Evolutionary conservation across 2,113 vertebrate genomes (phyloP).

Genomic region (Cavia porcellus): DNA sequence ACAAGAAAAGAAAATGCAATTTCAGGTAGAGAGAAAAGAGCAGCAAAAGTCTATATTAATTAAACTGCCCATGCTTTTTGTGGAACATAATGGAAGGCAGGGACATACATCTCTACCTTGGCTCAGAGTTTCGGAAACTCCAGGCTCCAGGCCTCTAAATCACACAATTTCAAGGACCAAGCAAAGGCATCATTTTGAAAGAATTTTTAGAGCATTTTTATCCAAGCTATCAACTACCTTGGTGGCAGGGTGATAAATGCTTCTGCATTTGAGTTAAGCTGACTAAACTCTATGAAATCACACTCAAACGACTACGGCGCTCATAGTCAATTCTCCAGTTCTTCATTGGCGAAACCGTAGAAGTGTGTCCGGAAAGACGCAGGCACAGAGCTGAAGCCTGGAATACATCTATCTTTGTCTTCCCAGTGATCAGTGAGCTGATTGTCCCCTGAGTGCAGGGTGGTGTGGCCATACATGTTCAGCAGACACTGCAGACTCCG

Average conservation of each 20-base stretch:
- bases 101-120: neutral
- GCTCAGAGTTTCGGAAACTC: neutral
- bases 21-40: neutral
- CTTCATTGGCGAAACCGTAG: neutral
- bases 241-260: conserved; percentile 49
- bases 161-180: conserved; percentile 22
- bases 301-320: neutral
- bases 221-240: conserved; percentile 35
- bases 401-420: neutral
- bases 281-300: conserved; percentile 20
- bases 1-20: neutral
- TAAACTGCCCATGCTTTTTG: neutral
- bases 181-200: conserved; percentile 20
- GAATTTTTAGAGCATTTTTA: conserved; percentile 45
- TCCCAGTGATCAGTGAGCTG: rapidly evolving
- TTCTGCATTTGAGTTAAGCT: conserved; percentile 28
- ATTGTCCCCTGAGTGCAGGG: rapidly evolving
- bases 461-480: rapidly evolving
- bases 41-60: neutral
- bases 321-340: neutral
- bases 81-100: neutral
- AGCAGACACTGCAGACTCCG: neutral
- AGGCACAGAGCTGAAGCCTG: rapidly evolving
- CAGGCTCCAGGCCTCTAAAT: neutral
- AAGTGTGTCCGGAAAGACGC: neutral